Evolutionary conservation across 2,113 vertebrate genomes (phyloP).

Genomic region (Ptilonorhynchus violaceus): DNA sequence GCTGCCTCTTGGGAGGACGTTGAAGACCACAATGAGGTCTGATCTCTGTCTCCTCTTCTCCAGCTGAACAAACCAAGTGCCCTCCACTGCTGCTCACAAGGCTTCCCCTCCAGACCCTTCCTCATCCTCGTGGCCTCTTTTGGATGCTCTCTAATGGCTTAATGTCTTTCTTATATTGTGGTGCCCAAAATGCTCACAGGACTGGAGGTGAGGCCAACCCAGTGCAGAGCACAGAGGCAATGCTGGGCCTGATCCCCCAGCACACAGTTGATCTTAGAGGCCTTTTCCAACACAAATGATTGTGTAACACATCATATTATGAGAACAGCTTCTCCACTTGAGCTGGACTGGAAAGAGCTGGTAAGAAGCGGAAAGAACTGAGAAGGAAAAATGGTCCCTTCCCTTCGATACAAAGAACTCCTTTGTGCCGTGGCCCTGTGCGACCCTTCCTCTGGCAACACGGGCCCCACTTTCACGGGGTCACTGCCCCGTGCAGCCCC

Average conservation of each 20-base stretch:
- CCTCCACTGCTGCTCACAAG: background rate
- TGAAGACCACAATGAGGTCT: background rate
- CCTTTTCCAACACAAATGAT: background rate
- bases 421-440: background rate
- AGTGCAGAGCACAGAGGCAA: background rate
- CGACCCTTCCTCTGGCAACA: background rate
- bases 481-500: fast-evolving
- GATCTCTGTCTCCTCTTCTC: background rate
- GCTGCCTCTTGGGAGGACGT: fast-evolving
- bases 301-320: background rate
- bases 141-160: background rate
- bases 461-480: fast-evolving
- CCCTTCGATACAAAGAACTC: background rate
- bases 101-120: background rate
- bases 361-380: background rate
- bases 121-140: background rate
- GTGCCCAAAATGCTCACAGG: background rate
- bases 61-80: background rate
- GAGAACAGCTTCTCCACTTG: background rate
- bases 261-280: background rate
- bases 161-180: background rate
- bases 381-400: background rate
- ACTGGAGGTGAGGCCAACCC: background rate
- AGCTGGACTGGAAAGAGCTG: background rate
- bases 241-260: background rate